These are phyloP conservation scores for Lasioglossum marginatum DNA, from an alignment of 2,888 invertebrate species.

Conservation along the genomic window DNA sequence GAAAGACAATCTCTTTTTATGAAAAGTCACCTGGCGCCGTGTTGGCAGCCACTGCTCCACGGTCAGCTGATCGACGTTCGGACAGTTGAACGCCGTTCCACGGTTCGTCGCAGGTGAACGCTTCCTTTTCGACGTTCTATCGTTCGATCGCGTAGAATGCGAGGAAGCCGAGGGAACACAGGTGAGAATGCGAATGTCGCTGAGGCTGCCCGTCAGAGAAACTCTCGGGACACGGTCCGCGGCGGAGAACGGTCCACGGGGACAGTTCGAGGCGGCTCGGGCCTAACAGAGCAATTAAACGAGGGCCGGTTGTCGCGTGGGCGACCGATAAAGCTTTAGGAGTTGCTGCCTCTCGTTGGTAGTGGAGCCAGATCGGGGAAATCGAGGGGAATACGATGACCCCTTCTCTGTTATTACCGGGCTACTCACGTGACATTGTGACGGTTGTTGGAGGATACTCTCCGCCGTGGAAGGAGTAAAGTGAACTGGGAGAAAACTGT, in stretches of 20 bases:
- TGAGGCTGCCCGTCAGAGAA: not conserved
- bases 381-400: no score
- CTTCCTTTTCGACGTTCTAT: not conserved
- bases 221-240: not conserved
- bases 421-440: no score
- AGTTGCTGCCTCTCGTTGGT: no score
- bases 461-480: not conserved
- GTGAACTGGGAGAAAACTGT: not conserved
- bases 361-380: no score
- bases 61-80: not conserved
- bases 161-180: not conserved
- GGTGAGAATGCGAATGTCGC: not conserved
- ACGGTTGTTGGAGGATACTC: no score
- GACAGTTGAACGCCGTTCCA: not conserved
- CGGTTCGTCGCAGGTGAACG: not conserved
- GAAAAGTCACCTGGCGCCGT: not conserved
- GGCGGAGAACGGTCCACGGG: not conserved
- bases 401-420: not conserved
- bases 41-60: not conserved
- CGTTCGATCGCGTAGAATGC: not conserved
- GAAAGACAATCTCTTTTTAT: slow-evolving; percentile 6
- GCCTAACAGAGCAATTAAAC: slow-evolving; percentile 10
- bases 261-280: not conserved
- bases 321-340: not conserved
- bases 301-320: not conserved